A percentile compares a stretch with the other conserved stretches of the same genome.
These are phyloP conservation scores for Formica exsecta DNA, from an alignment of 1,140 invertebrate genomes.

Conservation along the genomic window DNA sequence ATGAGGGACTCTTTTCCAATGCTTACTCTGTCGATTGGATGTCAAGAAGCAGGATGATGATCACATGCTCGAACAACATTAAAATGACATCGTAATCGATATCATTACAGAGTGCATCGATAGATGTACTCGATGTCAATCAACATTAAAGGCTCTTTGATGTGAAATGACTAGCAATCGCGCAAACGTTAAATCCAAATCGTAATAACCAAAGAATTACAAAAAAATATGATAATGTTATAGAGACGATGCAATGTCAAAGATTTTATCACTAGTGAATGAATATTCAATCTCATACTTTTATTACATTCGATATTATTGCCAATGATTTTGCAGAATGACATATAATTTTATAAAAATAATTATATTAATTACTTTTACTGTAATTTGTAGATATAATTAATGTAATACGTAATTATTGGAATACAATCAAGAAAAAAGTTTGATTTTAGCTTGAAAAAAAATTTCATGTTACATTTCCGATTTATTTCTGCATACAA, in stretches of 20 bases:
- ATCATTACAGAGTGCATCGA: slow-evolving; percentile 24
- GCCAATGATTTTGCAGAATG: too few relatives aligned
- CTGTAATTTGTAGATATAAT: too few relatives aligned
- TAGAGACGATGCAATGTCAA: background rate
- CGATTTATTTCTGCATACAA: too few relatives aligned
- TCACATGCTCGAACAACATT: slow-evolving; percentile 45
- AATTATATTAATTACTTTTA: too few relatives aligned
- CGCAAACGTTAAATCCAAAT: background rate
- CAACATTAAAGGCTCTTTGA: slow-evolving; percentile 27
- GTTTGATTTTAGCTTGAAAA: background rate
- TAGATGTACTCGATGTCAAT: slow-evolving; percentile 44
- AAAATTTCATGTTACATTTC: slow-evolving; percentile 1
- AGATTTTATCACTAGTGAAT: background rate
- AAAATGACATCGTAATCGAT: slow-evolving; percentile 28
- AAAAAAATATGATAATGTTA: background rate
- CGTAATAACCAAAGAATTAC: background rate
- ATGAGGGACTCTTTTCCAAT: slow-evolving; percentile 31
- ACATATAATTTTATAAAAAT: too few relatives aligned
- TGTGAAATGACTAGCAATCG: background rate
- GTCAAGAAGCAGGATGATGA: slow-evolving; percentile 34
- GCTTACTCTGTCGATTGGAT: slow-evolving; percentile 37
- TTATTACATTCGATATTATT: too few relatives aligned
- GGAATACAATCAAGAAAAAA: background rate
- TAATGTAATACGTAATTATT: background rate
- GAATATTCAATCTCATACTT: too few relatives aligned